Base-by-base conservation (phyloP, 2,113 vertebrate species). In the Vulpes lagopus region DNA sequence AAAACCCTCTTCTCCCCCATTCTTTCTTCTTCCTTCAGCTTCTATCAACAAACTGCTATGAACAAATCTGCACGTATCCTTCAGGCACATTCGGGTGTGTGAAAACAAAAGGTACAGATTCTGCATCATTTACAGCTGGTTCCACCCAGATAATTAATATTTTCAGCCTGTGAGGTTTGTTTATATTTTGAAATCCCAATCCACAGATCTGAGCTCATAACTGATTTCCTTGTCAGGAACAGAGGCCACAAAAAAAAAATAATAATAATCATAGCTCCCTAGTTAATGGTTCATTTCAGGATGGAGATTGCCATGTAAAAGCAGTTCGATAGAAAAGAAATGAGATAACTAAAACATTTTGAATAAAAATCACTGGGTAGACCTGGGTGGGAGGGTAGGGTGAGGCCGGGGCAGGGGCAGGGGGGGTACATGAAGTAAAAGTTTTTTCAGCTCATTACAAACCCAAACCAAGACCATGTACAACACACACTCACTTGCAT, bases 181-280 rank as follows among this genome's bases (percentile, higher is more conserved):
- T 91, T 95, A 23, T 95, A 53, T 79, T 86, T 87, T 82, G 65
- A 94, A 89, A 62, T 73, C 57, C 65, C 43, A 6, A 3, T 60
- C 51, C 74, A 89, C 74, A 90, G 51, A 74, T 11, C 43, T 7
- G 49, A 74, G 1, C 15, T 91, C 74, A 19, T 30, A 55, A 60
- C 59, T 59, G 22, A 51, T n/a, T 38, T 59, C n/a, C 76, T 69
- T 32, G 55, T 94, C 19, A 15, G 60, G 43, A 74, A 65, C 19
- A n/a, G 60, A 17, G 73, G 25, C n/a, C 90, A 38, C 23, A 16
- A 16, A 84, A 64, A 73, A 65, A 25, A 32, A 89, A 74, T 30
- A 17, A 69, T 43, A 43, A 84, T 51, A 32, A 19, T 51, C 76
- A 15, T 1, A 85, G 35, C 10, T 89, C n/a, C 43, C 49, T 59